These are phyloP conservation scores for Opisthograptis luteolata DNA, from an alignment of 2,888 invertebrate species.

Conservation along the genomic window DNA sequence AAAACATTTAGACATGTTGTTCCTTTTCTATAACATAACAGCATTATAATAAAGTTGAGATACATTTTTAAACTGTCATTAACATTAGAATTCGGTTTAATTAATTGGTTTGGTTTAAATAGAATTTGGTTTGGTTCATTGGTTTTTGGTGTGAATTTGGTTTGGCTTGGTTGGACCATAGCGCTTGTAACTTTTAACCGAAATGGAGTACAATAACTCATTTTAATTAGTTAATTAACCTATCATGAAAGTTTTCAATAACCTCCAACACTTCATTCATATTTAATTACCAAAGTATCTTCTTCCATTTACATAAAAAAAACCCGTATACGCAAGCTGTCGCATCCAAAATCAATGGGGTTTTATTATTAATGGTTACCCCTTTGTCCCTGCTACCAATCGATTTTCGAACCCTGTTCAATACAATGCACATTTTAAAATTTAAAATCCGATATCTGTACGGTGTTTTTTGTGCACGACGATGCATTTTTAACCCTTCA, in stretches of 20 bases:
- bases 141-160: too few species aligned
- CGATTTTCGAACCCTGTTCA: conserved; percentile 80
- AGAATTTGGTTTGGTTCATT: too few species aligned
- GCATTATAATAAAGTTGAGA: too few species aligned
- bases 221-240: neutral
- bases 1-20: too few species aligned
- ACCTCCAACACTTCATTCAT: conserved; percentile 19
- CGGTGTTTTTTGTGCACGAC: conserved; percentile 75
- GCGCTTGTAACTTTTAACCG: too few species aligned
- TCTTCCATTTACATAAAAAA: conserved; percentile 47
- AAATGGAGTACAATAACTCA: too few species aligned
- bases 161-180: too few species aligned
- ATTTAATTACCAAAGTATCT: conserved; percentile 42
- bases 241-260: too few species aligned
- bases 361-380: conserved; percentile 80
- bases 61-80: too few species aligned
- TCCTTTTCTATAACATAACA: too few species aligned
- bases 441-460: conserved; percentile 85
- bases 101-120: too few species aligned
- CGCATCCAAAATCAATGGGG: conserved; percentile 70
- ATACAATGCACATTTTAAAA: conserved; percentile 84
- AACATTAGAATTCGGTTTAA: too few species aligned
- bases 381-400: conserved; percentile 79
- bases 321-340: conserved; percentile 69
- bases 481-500: conserved; percentile 84